Evolutionary conservation across 35 echinoderm and acorn worm genomes (phyloP).

Genomic region (Acanthaster planci): DNA sequence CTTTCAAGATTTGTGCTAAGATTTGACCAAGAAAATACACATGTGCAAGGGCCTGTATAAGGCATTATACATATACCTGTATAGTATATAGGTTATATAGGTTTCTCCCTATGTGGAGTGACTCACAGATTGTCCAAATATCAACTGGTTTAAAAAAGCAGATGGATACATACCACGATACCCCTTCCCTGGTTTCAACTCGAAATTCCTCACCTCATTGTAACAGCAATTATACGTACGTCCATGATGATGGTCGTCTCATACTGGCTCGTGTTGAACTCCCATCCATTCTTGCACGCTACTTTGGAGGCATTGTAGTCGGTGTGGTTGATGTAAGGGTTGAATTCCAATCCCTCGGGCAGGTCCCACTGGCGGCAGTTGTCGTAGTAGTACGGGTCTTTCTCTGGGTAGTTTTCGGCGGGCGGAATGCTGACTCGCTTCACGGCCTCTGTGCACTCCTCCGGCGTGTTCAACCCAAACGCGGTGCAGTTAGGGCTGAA

Average conservation of each 20-base stretch:
- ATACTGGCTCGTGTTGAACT: background rate
- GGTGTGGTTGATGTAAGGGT: background rate
- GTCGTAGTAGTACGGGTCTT: background rate
- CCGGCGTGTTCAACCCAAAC: background rate
- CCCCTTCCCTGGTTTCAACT: no score
- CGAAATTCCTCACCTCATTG: no score
- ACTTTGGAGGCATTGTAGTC: constrained; percentile 11
- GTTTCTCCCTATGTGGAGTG: no score
- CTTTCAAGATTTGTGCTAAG: no score
- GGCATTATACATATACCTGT: no score
- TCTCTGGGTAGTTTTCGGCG: background rate
- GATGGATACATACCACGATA: no score
- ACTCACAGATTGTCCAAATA: no score
- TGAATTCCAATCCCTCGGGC: background rate
- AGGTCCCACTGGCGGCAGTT: background rate
- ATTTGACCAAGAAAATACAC: no score
- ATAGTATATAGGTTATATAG: no score
- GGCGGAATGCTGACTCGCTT: background rate
- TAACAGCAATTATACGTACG: no score
- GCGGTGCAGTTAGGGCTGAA: background rate
- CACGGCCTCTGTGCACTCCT: background rate
- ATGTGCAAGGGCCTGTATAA: no score
- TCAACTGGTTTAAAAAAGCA: no score
- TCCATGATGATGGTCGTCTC: background rate
- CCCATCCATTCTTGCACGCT: background rate